phyloP scores from a whole-genome alignment of 1,140 invertebrate genomes.

The Pseudomyrmex pallidus region DNA sequence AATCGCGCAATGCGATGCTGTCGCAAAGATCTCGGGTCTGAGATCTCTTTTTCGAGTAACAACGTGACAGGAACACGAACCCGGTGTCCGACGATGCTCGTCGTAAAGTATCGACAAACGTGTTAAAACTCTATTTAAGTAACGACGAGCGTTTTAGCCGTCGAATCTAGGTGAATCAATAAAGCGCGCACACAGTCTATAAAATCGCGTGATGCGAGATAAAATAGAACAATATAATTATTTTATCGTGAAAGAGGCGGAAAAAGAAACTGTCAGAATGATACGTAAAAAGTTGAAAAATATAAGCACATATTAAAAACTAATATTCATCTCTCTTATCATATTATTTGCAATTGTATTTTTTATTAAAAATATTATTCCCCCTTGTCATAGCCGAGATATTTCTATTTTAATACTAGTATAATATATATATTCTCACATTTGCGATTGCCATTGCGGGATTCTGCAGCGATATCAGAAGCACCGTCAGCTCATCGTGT shows the following conservation, averaged over 20 bases:
- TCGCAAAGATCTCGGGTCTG: slow-evolving; percentile 47
- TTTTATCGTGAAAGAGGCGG: no score
- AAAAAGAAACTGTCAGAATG: not conserved
- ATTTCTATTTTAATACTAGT: no score
- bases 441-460: not conserved
- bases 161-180: slow-evolving; percentile 42
- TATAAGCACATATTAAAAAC: not conserved
- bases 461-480: slow-evolving; percentile 6
- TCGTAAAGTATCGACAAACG: slow-evolving; percentile 30
- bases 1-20: slow-evolving; percentile 60
- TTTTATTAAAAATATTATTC: no score
- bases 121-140: slow-evolving; percentile 49
- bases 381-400: no score
- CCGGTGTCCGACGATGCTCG: slow-evolving; percentile 9
- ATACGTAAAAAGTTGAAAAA: not conserved
- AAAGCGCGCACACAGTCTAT: slow-evolving; percentile 4
- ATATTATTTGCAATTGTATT: no score
- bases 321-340: no score
- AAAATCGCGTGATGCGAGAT: not conserved
- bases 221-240: not conserved
- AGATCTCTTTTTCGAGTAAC: slow-evolving; percentile 15
- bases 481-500: not conserved
- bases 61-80: slow-evolving; percentile 64
- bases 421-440: no score
- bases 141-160: not conserved